Evolutionary conservation across 2,888 invertebrate species (phyloP), one percentile per base, ranked within the genome.

Genomic region (Geophilus truncorum): DNA sequence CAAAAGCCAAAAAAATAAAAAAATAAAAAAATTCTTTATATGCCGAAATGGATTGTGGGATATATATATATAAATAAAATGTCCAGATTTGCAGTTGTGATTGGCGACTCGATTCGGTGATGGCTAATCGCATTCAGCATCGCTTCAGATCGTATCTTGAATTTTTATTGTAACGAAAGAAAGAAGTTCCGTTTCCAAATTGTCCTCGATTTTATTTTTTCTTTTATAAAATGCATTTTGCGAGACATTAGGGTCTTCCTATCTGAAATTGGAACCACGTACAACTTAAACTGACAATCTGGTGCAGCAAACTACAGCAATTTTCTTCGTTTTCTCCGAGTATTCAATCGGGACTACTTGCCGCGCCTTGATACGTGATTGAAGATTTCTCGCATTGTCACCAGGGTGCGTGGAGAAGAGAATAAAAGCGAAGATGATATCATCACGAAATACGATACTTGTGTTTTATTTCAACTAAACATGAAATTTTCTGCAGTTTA

Each of bases 1-100:
- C 70, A 70, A 70, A 70, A 70, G 70, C 70, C 70, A 70, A 70
- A 70, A 70, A 51, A 51, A n/a, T 9, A 21, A 57, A 21, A 21
- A 62, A 2, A 23, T 28, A 70, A 62, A 70, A 70, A 51, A 3
- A 51, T 51, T 51, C 51, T n/a, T n/a, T n/a, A n/a, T n/a, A n/a
- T n/a, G n/a, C n/a, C n/a, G n/a, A n/a, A n/a, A n/a, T n/a, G n/a
- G n/a, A n/a, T n/a, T n/a, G n/a, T n/a, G n/a, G n/a, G 51, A 51
- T 51, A 51, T 51, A 51, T 51, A 51, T 1, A 51, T 6, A 51
- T 45, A 51, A 21, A 21, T 5, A 51, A 18, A 51, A 18, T 18
- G 18, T 18, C n/a, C 4, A 51, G 18, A 51, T 51, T 70, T 25
- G 21, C 28, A 25, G 70, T 62, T 25, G 70, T 70, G 70, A 70